Conservation (phyloP, 2,113 vertebrate species). For the Plestiodon gilberti region DNA sequence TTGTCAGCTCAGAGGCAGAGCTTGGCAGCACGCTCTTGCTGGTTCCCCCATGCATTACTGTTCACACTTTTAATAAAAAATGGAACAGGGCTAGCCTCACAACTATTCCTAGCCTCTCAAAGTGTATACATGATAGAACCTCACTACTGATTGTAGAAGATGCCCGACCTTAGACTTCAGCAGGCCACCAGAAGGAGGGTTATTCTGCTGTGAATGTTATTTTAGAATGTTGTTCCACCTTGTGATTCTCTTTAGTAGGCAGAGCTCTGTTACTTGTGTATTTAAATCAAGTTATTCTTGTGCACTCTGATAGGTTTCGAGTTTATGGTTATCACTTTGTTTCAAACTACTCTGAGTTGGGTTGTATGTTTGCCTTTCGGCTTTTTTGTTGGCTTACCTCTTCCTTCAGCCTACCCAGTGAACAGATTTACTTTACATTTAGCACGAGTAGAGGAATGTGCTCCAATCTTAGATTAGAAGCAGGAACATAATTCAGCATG, state of each 20-base stretch:
- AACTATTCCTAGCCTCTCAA: neutral
- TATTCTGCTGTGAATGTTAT: neutral
- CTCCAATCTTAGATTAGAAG: no score
- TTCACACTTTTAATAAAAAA: no score
- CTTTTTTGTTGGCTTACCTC: neutral
- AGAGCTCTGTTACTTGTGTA: neutral
- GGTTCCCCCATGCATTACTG: no score
- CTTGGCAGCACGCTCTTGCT: no score
- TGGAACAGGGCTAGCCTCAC: neutral
- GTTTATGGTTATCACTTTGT: neutral
- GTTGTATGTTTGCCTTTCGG: neutral
- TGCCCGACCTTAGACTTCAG: neutral
- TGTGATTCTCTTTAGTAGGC: neutral
- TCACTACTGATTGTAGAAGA: neutral
- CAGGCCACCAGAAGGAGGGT: no score
- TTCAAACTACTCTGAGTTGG: neutral
- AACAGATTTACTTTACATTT: neutral
- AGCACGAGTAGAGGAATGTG: neutral
- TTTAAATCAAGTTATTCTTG: neutral
- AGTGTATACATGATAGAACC: no score
- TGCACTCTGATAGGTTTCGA: neutral
- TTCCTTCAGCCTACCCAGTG: neutral
- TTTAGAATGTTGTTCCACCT: neutral
- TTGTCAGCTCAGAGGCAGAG: no score
- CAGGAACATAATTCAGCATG: neutral